These are phyloP conservation scores for Halcyon smyrnensis DNA, from an alignment of 2,797 vertebrate genomes.

Conservation along the genomic window DNA sequence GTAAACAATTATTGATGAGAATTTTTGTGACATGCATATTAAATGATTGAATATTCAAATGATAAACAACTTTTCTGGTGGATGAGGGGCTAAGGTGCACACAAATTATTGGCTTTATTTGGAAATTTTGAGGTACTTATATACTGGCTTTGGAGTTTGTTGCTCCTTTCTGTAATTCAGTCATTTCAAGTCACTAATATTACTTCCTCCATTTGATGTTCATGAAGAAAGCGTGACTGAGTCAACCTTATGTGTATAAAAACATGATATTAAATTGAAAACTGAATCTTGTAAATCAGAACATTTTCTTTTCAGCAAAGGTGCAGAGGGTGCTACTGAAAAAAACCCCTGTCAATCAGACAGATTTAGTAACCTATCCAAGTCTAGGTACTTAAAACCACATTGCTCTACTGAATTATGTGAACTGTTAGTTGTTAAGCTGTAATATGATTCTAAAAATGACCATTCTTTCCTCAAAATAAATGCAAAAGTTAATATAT, in stretches of 20 bases:
- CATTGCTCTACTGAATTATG: not conserved
- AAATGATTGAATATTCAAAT: not conserved
- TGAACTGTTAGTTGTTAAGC: not conserved
- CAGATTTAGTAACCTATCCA: constrained; percentile 4
- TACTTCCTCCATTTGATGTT: not conserved
- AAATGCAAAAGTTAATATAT: not conserved
- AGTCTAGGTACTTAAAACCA: not conserved
- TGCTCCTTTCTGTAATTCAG: not conserved
- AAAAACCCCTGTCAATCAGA: not conserved
- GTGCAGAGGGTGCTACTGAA: not conserved
- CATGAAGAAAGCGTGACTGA: not conserved
- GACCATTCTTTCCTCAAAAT: constrained; percentile 13
- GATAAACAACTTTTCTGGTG: not conserved
- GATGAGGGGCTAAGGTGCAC: not conserved
- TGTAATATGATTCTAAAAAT: constrained; percentile 10
- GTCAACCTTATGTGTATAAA: not conserved
- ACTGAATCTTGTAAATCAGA: not conserved
- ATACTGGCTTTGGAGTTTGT: not conserved
- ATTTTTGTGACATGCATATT: not conserved
- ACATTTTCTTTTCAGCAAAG: constrained; percentile 5
- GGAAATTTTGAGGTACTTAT: not conserved
- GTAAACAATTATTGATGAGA: constrained; percentile 38
- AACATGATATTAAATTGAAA: not conserved
- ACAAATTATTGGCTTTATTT: not conserved
- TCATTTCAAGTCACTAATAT: not conserved